Conservation (phyloP, 2,797 vertebrate species). For the Emydoidea blandingii region DNA sequence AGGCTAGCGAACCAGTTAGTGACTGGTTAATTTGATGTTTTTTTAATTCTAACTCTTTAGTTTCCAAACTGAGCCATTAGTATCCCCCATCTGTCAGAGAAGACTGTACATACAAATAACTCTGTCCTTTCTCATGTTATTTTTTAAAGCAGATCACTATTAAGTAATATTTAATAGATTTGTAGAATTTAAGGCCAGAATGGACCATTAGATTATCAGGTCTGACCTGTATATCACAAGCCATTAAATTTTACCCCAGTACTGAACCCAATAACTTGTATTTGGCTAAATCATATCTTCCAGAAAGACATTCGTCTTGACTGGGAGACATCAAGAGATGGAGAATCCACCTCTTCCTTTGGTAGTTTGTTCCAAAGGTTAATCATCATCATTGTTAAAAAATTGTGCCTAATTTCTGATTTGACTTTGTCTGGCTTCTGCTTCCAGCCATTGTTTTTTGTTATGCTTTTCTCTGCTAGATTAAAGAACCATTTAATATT, state of each 20-base stretch:
- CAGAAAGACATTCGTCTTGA: not conserved
- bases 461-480: not conserved
- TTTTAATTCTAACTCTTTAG: not conserved
- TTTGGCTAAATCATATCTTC: not conserved
- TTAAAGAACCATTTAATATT: not conserved
- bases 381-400: not conserved
- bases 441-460: not conserved
- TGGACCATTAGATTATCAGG: not conserved
- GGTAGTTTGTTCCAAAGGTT: not conserved
- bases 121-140: not conserved
- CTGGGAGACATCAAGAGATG: not conserved
- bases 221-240: not conserved
- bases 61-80: not conserved
- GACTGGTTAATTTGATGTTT: rapidly evolving
- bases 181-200: not conserved
- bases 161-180: not conserved
- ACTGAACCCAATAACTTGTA: not conserved
- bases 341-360: not conserved
- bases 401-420: not conserved
- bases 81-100: not conserved
- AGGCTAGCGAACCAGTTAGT: not conserved
- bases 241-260: not conserved
- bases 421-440: not conserved
- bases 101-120: not conserved
- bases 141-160: not conserved